These are phyloP conservation scores for Apis laboriosa DNA, from an alignment of 1,140 invertebrate species.

Conservation along the genomic window DNA sequence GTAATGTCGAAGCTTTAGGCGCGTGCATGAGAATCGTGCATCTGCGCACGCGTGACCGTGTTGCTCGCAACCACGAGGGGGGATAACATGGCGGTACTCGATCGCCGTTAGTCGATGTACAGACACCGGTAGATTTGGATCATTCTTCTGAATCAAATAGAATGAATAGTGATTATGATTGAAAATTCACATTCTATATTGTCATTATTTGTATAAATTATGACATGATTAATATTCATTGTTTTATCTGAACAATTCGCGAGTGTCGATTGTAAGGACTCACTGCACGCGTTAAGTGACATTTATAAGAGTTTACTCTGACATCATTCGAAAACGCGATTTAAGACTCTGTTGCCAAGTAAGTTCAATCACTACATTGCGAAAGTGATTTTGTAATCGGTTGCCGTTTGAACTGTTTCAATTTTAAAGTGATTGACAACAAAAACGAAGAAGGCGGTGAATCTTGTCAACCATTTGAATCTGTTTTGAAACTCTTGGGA, in stretches of 20 bases:
- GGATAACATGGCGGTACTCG: constrained; percentile 40
- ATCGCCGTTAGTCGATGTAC: constrained; percentile 41
- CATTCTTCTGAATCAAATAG: background rate
- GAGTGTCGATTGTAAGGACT: background rate
- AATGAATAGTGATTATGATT: background rate
- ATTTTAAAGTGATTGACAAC: constrained; percentile 3
- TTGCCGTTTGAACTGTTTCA: background rate
- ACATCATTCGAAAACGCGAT: background rate
- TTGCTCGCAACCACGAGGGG: constrained; percentile 31
- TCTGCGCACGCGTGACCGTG: constrained; percentile 42
- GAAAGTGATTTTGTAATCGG: constrained; percentile 19
- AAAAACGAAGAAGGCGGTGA: background rate
- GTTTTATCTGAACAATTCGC: background rate
- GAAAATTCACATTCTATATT: background rate
- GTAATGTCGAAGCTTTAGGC: constrained; percentile 29
- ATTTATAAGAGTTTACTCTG: constrained; percentile 6
- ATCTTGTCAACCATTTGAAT: background rate
- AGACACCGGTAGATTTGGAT: constrained; percentile 22
- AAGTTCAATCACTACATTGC: background rate
- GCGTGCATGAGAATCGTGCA: constrained; percentile 33
- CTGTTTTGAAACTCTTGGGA: background rate
- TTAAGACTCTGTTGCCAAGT: background rate
- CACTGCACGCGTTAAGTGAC: constrained; percentile 18
- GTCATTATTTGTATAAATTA: background rate
- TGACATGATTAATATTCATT: background rate